Base-by-base conservation (phyloP, 2,797 vertebrate species). In the Pagetopsis macropterus region DNA sequence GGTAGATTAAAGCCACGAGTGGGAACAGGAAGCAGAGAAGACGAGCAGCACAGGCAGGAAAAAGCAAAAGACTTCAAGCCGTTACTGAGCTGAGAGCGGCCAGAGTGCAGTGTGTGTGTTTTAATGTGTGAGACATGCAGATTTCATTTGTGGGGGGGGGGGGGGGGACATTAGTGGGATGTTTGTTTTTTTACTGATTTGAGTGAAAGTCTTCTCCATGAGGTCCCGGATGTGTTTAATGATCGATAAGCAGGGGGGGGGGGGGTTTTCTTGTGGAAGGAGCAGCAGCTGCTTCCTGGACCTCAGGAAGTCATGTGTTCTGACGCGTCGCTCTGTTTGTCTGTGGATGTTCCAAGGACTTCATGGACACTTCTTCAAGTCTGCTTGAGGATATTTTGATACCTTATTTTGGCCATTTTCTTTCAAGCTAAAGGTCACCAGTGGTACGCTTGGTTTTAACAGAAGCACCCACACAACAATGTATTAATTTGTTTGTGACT, bases 51-150 rank as follows among this genome's bases (percentile, higher is more conserved):
- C 79, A 87, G 87, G 83, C 86, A 87, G 88, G 19, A 86, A 89
- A 90, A 84, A 90, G 93, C 91, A 90, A 93, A 78, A 87, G 91
- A 92, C 83, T 84, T 76, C 76, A 70, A 87, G 91, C 78, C 75
- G 48, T 75, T 85, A 85, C 68, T 79, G 84, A 89, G 80, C 79
- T 65, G 69, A 76, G 76, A 76, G 78, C 85, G 84, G 91, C 79
- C 85, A 79, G 61, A 63, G 83, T 79, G 87, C 86, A 84, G 79
- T 58, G 75, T 19, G 63, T 63, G 72, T 72, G 68, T 46, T 58
- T 58, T 50, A 65, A 15, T 66, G 56, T 37, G 31, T 58, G 33
- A 9, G 33, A 7, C 88, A 89, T 91, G 90, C 90, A 79, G 65
- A 68, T 81, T 79, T 68, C 17, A 62, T 57, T 65, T 23, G 12